Evolutionary conservation across 2,797 vertebrate species (phyloP).

Genomic region (Petrocephalus schoutedeni): DNA sequence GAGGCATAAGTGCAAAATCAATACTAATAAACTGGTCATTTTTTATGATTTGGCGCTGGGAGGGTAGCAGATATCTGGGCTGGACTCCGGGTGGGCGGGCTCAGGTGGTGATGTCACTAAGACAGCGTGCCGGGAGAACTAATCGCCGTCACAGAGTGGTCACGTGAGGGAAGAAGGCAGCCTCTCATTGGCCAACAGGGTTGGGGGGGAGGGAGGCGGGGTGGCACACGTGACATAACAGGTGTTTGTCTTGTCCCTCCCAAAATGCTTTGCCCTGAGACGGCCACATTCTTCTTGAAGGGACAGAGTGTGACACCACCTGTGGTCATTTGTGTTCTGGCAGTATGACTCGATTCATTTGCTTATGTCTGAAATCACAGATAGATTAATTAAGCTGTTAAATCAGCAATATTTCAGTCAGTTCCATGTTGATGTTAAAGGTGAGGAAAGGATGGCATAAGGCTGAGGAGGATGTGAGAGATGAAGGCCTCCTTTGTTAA

Average conservation of each 20-base stretch:
- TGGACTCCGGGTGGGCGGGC: background rate
- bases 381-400: background rate
- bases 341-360: background rate
- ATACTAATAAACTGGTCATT: background rate
- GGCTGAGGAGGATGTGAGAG: slow-evolving; percentile 18
- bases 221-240: background rate
- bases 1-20: background rate
- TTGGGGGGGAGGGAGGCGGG: background rate
- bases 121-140: background rate
- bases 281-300: background rate
- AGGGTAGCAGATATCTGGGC: background rate
- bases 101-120: background rate
- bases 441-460: slow-evolving; percentile 22
- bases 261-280: background rate
- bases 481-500: background rate
- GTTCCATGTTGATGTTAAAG: background rate
- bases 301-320: background rate
- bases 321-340: background rate
- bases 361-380: background rate
- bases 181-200: background rate
- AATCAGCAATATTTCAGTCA: background rate
- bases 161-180: background rate
- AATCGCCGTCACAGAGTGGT: background rate
- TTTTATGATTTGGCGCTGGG: background rate
- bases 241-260: background rate